Evolutionary conservation across 2,888 invertebrate species (phyloP), one percentile per base, ranked within the genome.

Genomic region (Odontothrips loti): DNA sequence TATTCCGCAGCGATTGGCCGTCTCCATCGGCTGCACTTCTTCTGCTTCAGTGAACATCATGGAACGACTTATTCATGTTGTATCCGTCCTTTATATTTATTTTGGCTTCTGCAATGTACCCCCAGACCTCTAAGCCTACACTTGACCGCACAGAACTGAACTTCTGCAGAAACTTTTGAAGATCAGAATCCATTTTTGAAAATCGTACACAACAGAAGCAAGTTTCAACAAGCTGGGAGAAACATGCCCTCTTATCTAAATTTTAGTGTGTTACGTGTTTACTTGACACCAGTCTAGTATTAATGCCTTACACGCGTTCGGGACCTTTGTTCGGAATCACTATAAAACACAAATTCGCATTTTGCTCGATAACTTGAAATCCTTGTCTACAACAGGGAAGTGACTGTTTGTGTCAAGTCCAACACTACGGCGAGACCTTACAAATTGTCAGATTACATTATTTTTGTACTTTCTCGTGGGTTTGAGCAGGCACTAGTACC

Each of bases 1-100:
- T 75, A 58, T 75, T 75, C 68, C 68, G 68, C 68, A 75, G 68
- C 68, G 68, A 75, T 75, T 75, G 68, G 68, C 68, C 68, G 68
- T 27, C 68, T 75, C 68, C 68, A 75, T 75, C 68, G 68, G 68
- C 68, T 75, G 68, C 68, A 75, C 68, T 75, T 75, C 68, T 75
- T 75, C 68, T 27, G 68, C 68, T 75, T 75, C 68, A 75, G 68
- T 75, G 68, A 75, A 75, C 68, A 75, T 75, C 68, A 75, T 75
- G 68, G 68, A 75, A 75, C 68, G 68, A 23, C 68, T 68, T 75
- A 27, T 75, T 75, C 68, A 75, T 27, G 68, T 75, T 75, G 68
- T 75, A 75, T 75, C 68, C 68, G 27, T 75, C 68, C 68, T 75
- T 75, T 58, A 11, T 58, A 58, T 58, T 75, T 75, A 12, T 12